Evolutionary conservation across 2,113 vertebrate species (phyloP).

Genomic region (Dissostichus mawsoni): DNA sequence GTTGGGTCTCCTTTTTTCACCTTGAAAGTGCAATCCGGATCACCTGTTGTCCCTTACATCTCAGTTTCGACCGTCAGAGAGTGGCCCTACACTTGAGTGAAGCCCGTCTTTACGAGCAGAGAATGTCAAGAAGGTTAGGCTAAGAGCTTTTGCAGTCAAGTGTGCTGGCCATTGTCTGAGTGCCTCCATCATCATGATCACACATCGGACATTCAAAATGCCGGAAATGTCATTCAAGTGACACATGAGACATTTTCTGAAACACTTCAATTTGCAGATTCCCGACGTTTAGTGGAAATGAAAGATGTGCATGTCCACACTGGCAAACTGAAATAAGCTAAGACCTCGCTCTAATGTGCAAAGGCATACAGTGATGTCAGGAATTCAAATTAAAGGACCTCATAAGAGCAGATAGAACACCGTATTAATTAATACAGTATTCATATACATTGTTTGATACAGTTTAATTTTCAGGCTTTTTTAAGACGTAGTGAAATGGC

Average conservation of each 20-base stretch:
- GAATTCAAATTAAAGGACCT: background rate
- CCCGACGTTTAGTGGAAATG: slow-evolving; percentile 44
- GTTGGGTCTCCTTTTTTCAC: slow-evolving; percentile 52
- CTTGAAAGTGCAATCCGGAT: slow-evolving; percentile 65
- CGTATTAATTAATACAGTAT: background rate
- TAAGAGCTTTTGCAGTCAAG: slow-evolving; percentile 72
- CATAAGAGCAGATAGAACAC: background rate
- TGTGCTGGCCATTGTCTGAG: slow-evolving; percentile 71
- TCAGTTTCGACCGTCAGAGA: slow-evolving; percentile 58
- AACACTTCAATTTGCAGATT: slow-evolving; percentile 68
- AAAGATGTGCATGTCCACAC: slow-evolving; percentile 27
- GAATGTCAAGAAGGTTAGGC: slow-evolving; percentile 77
- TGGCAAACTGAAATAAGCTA: slow-evolving; percentile 4
- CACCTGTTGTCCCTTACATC: slow-evolving; percentile 61
- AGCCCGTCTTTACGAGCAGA: slow-evolving; percentile 67
- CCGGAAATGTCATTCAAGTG: slow-evolving; percentile 71
- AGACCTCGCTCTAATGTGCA: slow-evolving; percentile 3
- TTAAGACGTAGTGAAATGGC: background rate
- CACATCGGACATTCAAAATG: slow-evolving; percentile 47
- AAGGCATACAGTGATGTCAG: background rate
- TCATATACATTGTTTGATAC: background rate
- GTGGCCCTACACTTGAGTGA: slow-evolving; percentile 68
- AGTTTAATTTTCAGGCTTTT: background rate
- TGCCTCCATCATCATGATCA: slow-evolving; percentile 63
- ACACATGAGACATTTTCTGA: slow-evolving; percentile 65